phyloP scores from a whole-genome alignment of 2,888 invertebrate species.

The Papilio elwesi region DNA sequence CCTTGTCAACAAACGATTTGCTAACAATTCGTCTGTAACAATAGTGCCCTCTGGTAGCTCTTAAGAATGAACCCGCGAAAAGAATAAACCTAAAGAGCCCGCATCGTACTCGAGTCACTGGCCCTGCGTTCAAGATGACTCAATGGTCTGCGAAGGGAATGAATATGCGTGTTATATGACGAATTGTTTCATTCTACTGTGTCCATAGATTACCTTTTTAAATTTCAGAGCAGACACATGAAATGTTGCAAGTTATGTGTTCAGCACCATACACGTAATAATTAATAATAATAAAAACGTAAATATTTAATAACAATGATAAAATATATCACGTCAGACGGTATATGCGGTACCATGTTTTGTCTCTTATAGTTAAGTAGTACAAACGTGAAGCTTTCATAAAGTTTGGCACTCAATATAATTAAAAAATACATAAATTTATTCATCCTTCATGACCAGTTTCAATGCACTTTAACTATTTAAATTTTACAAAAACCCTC shows the following conservation, averaged over 20 bases:
- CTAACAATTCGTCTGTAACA: constrained; percentile 14
- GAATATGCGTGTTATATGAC: not conserved
- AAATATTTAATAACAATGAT: too few relatives aligned
- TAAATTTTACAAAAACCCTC: not conserved
- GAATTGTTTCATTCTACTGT: not conserved
- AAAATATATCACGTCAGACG: too few relatives aligned
- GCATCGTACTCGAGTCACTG: constrained; percentile 49
- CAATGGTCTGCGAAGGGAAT: constrained; percentile 4
- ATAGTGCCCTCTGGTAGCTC: constrained; percentile 12
- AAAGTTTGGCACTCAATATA: too few relatives aligned
- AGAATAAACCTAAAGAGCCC: constrained; percentile 48
- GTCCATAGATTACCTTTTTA: not conserved
- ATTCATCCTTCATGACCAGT: not conserved
- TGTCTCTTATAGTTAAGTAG: too few relatives aligned
- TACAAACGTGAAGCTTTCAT: too few relatives aligned
- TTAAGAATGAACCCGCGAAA: constrained; percentile 38
- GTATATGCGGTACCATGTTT: too few relatives aligned
- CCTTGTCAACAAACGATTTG: constrained; percentile 4
- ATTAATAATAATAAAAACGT: too few relatives aligned
- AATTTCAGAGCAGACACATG: too few relatives aligned
- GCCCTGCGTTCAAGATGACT: constrained; percentile 15
- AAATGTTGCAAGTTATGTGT: too few relatives aligned
- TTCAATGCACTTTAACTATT: too few relatives aligned
- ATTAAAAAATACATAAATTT: not conserved
- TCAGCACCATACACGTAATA: too few relatives aligned